Base-by-base conservation (phyloP, 2,797 vertebrate species). In the Apogon talboti region DNA sequence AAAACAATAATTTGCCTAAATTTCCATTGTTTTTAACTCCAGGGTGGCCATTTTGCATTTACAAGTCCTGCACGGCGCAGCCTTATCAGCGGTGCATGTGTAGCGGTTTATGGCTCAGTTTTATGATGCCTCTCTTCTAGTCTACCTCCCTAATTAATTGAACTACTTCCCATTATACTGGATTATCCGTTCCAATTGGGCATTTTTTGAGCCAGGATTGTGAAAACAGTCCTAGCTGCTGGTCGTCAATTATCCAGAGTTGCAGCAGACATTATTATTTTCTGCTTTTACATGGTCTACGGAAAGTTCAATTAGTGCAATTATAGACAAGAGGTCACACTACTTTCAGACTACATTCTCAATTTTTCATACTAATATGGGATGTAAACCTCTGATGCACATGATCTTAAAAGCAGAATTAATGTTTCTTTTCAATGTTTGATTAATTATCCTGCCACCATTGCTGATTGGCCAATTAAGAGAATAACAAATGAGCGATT, bases 391-490 rank as follows among this genome's bases (percentile, higher is more conserved):
- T 51, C 53, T 16, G 65, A 55, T 52, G 65, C 73, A 79, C 63
- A 66, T 8, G 0, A 66, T 64, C 47, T 44, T 38, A 68, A 81
- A 83, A 77, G 45, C 44, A 54, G 58, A 37, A 62, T 68, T 70
- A 70, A 79, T 75, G 68, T 76, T 41, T 76, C 63, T 70, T 82
- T 70, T 81, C 60, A 51, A 51, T 72, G 67, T 78, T 62, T 85
- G 80, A 86, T 82, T 76, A 71, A 88, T 85, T 77, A 40, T 57
- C 56, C 79, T 83, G 86, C 59, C 82, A 63, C 59, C 16, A 37
- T 84, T 69, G 57, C 72, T 86, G 83, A 88, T 82, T 86, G 82
- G 78, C 78, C 79, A 88, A 89, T 92, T 86, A 86, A 53, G 46
- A 64, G 60, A 69, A 70, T 74, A 89, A 82, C 62, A 86, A 71